phyloP scores from a whole-genome alignment of 2,888 invertebrate genomes.

The Drosophila mettleri region DNA sequence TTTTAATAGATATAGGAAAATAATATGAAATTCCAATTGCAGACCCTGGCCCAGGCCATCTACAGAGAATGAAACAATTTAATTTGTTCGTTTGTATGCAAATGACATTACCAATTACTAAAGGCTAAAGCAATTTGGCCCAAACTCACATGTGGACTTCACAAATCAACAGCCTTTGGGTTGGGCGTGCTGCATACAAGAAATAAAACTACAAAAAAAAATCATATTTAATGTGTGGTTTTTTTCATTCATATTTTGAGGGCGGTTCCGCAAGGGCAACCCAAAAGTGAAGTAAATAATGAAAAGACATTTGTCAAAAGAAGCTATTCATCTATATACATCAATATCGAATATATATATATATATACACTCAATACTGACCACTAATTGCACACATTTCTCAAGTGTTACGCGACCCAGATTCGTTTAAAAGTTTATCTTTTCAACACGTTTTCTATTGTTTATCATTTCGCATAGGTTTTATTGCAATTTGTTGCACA shows the following conservation, averaged over 20 bases:
- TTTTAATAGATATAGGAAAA: slow-evolving; percentile 8
- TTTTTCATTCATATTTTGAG: slow-evolving; percentile 10
- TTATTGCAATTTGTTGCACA: slow-evolving; percentile 35
- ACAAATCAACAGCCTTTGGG: slow-evolving; percentile 41
- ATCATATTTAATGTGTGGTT: slow-evolving; percentile 1
- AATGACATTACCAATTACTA: slow-evolving; percentile 41
- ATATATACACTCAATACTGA: slow-evolving; percentile 10
- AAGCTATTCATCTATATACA: not conserved
- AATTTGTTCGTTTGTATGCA: slow-evolving; percentile 73
- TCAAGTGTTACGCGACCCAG: slow-evolving; percentile 42
- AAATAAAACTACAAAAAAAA: slow-evolving; percentile 14
- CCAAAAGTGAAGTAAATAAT: slow-evolving; percentile 6
- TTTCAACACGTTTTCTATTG: slow-evolving; percentile 17
- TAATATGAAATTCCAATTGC: not conserved
- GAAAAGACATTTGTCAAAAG: slow-evolving; percentile 26
- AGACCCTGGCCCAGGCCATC: slow-evolving; percentile 20
- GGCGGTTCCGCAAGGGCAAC: slow-evolving; percentile 51
- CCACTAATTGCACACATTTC: slow-evolving; percentile 42
- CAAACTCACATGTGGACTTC: slow-evolving; percentile 36
- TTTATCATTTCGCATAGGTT: slow-evolving; percentile 4
- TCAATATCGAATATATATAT: slow-evolving; percentile 1
- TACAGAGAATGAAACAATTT: slow-evolving; percentile 21
- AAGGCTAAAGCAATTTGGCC: slow-evolving; percentile 43
- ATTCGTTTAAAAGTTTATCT: slow-evolving; percentile 32
- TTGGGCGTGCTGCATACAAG: slow-evolving; percentile 23